These are phyloP conservation scores for Sarcophilus harrisii DNA, from an alignment of 2,797 vertebrate genomes.

Conservation along the genomic window DNA sequence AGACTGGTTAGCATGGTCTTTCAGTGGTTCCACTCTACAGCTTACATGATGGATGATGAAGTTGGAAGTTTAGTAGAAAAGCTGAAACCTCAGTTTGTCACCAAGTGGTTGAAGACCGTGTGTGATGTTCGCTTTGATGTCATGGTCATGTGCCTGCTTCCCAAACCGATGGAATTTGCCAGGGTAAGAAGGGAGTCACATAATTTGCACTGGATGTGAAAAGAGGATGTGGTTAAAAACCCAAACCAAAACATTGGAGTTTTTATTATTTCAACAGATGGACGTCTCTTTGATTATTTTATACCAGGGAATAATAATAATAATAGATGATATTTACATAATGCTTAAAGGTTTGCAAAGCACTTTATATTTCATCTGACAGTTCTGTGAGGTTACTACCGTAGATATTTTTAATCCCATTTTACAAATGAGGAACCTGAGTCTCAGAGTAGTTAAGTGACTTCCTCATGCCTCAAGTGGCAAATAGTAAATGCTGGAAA, in stretches of 20 bases:
- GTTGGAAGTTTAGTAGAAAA: conserved; percentile 99
- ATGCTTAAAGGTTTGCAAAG: not conserved
- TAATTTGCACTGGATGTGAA: conserved; percentile 25
- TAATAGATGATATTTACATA: not conserved
- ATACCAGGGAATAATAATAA: not conserved
- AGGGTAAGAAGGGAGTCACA: conserved; percentile 87
- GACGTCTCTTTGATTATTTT: not conserved
- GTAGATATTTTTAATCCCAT: not conserved
- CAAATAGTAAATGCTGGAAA: not conserved
- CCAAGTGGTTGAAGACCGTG: conserved; percentile 98
- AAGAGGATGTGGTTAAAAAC: conserved; percentile 3
- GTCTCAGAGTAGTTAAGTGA: not conserved
- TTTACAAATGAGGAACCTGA: not conserved
- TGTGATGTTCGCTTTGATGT: conserved; percentile 98
- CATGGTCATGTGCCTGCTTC: conserved; percentile 99
- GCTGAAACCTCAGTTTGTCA: conserved; percentile 98
- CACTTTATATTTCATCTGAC: not conserved
- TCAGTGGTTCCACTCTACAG: conserved; percentile 99
- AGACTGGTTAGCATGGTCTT: conserved; percentile 99
- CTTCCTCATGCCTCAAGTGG: not conserved
- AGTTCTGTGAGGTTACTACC: not conserved
- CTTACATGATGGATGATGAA: conserved; percentile 99
- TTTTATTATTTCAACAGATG: not conserved
- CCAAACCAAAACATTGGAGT: not conserved
- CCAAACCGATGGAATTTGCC: conserved; percentile 98